Conservation (phyloP, 37 sponge, comb jelly and placozoan genomes). For the Theonella swinhoei region DNA sequence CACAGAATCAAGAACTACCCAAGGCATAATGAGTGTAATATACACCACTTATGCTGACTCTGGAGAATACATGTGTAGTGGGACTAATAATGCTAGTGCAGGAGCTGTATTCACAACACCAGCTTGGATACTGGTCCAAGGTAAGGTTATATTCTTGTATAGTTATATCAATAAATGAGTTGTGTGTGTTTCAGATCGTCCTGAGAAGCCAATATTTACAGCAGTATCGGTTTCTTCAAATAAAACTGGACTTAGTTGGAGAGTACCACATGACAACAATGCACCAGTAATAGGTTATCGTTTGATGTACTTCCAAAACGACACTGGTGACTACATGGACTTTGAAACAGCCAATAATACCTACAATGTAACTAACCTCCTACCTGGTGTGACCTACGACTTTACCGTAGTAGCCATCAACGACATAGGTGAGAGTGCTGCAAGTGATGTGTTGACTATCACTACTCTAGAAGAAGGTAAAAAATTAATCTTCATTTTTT, state of each 20-base stretch:
- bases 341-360: conserved; percentile 4
- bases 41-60: conserved; percentile 44
- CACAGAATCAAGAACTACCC: no score
- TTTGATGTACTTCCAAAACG: not conserved
- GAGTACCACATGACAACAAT: conserved; percentile 70
- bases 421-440: conserved; percentile 31
- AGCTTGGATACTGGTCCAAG: conserved; percentile 47
- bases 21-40: conserved; percentile 35
- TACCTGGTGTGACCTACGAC: conserved; percentile 45
- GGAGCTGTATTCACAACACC: not conserved
- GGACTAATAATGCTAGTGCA: not conserved
- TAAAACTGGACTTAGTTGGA: conserved; percentile 20
- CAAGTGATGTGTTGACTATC: conserved; percentile 30
- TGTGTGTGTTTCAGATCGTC: conserved; percentile 34
- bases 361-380: conserved; percentile 15
- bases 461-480: conserved; percentile 48
- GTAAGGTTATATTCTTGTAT: no score
- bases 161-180: no score
- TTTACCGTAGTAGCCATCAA: conserved; percentile 59
- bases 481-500: not conserved
- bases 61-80: conserved; percentile 53
- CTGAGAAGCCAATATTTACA: conserved; percentile 36
- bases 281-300: conserved; percentile 47
- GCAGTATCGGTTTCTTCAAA: conserved; percentile 6
- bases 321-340: not conserved